Percentiles rank a stretch among this genome's conserved stretches.
Evolutionary conservation across 2,113 vertebrate species (phyloP).

Genomic region (Ochotona curzoniae): DNA sequence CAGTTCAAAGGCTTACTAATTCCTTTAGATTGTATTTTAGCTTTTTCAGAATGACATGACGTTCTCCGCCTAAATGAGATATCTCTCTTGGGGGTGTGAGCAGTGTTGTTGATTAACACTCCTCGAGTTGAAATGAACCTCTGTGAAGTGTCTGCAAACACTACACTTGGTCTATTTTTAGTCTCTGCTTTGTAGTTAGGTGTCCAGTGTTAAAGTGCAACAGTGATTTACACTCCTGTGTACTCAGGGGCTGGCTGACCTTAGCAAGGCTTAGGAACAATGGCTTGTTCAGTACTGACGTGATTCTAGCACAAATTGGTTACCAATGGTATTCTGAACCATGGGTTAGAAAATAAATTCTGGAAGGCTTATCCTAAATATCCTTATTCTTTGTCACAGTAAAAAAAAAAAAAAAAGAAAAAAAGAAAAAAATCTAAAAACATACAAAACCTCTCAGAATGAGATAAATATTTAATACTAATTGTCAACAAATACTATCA

Average conservation of each 20-base stretch:
- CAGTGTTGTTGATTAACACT: not conserved
- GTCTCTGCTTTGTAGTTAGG: slow-evolving; percentile 56
- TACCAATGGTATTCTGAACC: slow-evolving; percentile 14
- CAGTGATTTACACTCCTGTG: slow-evolving; percentile 30
- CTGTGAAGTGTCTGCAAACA: not conserved
- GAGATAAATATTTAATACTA: slow-evolving; percentile 28
- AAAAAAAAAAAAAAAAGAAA: not conserved
- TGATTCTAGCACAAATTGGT: not conserved
- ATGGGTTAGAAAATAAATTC: slow-evolving; percentile 50
- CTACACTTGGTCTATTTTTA: slow-evolving; percentile 58
- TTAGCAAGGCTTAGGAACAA: slow-evolving; percentile 60
- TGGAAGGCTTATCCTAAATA: slow-evolving; percentile 33
- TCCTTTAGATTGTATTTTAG: slow-evolving; percentile 9
- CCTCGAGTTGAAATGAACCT: not conserved
- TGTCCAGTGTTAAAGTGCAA: slow-evolving; percentile 42
- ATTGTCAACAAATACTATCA: slow-evolving; percentile 5
- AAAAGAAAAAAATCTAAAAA: not conserved
- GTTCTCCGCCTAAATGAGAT: slow-evolving; percentile 8
- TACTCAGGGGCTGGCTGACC: slow-evolving; percentile 63
- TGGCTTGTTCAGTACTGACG: not conserved
- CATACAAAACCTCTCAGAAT: slow-evolving; percentile 19
- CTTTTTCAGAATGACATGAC: not conserved
- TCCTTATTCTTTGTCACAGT: slow-evolving; percentile 50
- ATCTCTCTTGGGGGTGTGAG: not conserved
- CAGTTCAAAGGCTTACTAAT: slow-evolving; percentile 29